Evolutionary conservation across 2,113 vertebrate species (phyloP), one percentile per base, ranked within the genome.

Genomic region (Coracopsis vasa): DNA sequence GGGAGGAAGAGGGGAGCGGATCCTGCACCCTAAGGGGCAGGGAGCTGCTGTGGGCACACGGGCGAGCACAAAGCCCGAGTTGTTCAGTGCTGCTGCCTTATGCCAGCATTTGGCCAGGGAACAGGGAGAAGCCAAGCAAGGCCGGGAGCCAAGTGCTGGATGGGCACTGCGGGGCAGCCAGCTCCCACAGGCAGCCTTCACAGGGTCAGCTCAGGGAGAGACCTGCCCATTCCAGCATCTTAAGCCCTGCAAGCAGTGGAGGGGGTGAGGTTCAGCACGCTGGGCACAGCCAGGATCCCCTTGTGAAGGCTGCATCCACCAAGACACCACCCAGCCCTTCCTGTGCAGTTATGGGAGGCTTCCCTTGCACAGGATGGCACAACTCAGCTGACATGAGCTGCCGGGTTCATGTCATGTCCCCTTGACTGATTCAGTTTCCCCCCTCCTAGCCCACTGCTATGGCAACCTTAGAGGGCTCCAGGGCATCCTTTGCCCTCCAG

Each of bases 41-140:
- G 14, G 48, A 96, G 87, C 70, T 21, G 4, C 15, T 58, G 56
- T 24, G 56, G 56, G 56, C 56, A 58, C 56, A 24, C 33, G 21
- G 4, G 72, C 47, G 9, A 70, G 66, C 91, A 98, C 97, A 98
- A 97, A 94, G 97, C 72, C 19, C 0, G 25, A 29, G 97, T 79
- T 98, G 98, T 98, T 95, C 61, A 19, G 64, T 3, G 11, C 53
- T 2, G 6, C 85, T 73, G 82, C 48, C 71, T 66, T 6, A 10
- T 84, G 96, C 97, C 97, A 97, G 97, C 86, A 14, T 94, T 96
- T 13, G 93, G 60, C 29, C 19, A 54, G 29, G n/a, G 45, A 35
- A 14, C 0, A 17, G 11, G 60, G 84, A 42, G 47, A 29, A 79
- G 28, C 71, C 7, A 10, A 75, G 37, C n/a, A 0, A 71, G 91